Conservation (phyloP, 2,113 vertebrate species). For the Aplodontia rufa region DNA sequence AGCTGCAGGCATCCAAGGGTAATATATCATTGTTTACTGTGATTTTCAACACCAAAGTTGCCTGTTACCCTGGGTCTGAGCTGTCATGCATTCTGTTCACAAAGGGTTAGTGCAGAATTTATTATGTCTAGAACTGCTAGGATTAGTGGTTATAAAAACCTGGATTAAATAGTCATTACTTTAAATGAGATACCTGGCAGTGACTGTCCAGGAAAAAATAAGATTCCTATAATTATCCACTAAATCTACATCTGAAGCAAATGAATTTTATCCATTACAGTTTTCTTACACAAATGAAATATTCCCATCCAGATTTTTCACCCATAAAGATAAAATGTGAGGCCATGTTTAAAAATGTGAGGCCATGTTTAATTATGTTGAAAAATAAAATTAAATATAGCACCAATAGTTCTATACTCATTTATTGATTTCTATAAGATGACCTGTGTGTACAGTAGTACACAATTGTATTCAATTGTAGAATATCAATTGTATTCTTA, state of each 20-base stretch:
- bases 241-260: background rate
- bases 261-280: background rate
- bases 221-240: background rate
- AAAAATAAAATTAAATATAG: background rate
- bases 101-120: background rate
- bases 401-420: background rate
- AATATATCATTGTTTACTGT: background rate
- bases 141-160: background rate
- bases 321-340: background rate
- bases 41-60: background rate
- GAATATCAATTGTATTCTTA: background rate
- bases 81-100: background rate
- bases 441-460: background rate
- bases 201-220: background rate
- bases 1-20: background rate
- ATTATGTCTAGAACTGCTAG: background rate
- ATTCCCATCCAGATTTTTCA: background rate
- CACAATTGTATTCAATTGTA: too few species aligned
- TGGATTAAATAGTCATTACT: background rate
- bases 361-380: background rate
- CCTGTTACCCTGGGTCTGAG: background rate
- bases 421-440: background rate
- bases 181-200: background rate
- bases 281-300: background rate
- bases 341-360: too few species aligned